Percentiles rank a stretch among this genome's conserved stretches.
These are phyloP conservation scores for Tapirus indicus DNA, from an alignment of 2,797 vertebrate species.

Conservation along the genomic window DNA sequence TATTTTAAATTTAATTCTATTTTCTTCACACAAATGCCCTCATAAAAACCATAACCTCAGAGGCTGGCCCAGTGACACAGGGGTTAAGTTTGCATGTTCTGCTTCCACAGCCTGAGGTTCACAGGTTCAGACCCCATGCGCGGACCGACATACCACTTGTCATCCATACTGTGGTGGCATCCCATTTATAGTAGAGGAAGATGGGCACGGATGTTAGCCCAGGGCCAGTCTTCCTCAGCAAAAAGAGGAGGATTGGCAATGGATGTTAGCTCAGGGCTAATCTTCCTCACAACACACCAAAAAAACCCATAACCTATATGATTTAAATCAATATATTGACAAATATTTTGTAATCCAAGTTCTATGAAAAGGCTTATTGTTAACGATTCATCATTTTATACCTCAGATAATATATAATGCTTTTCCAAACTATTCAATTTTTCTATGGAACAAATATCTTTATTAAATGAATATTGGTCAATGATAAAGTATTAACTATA, in stretches of 20 bases:
- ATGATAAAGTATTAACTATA: not conserved
- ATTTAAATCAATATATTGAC: constrained; percentile 22
- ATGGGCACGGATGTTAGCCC: no score
- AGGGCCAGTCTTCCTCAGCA: no score
- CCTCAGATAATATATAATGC: not conserved
- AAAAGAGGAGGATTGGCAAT: no score
- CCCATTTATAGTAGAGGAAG: no score
- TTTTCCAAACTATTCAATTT: constrained; percentile 27
- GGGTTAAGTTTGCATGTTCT: no score
- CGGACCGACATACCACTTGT: no score
- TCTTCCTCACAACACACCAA: no score
- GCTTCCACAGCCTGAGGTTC: no score
- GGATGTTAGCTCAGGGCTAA: no score
- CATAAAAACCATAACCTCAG: not conserved
- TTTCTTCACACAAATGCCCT: not conserved
- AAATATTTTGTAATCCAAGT: not conserved
- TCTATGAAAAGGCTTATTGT: not conserved
- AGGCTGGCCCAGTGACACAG: no score
- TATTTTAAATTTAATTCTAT: not conserved
- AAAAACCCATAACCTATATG: not conserved
- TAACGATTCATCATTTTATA: constrained; percentile 39
- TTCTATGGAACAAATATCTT: not conserved
- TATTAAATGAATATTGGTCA: not conserved
- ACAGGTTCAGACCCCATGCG: no score
- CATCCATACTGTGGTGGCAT: no score